Percentiles rank a stretch among this genome's conserved stretches.
Conservation (phyloP, 2,888 invertebrate species). For the Plebejus argus region DNA sequence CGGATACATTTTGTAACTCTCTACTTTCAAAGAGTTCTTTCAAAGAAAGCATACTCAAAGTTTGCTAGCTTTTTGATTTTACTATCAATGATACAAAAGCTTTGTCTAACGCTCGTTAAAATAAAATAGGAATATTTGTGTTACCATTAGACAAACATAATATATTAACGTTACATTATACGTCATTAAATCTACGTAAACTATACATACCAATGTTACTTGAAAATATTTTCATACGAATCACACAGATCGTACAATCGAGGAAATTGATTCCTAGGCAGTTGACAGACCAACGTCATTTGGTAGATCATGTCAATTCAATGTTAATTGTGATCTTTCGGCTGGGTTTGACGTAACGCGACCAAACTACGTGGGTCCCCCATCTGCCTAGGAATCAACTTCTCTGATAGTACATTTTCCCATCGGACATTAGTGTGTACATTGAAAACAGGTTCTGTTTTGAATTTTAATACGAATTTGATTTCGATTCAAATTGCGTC, state of each 20-base stretch:
- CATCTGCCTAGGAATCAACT: no score
- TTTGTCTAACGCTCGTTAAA: not conserved
- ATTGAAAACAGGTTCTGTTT: slow-evolving; percentile 28
- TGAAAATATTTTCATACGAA: not conserved
- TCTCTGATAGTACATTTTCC: not conserved
- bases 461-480: slow-evolving; percentile 27
- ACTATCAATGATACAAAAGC: slow-evolving; percentile 6
- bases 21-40: slow-evolving; percentile 20
- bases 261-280: no score
- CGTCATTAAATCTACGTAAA: no score
- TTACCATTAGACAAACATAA: not conserved
- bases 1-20: slow-evolving; percentile 36
- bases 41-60: slow-evolving; percentile 26
- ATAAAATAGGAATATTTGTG: not conserved
- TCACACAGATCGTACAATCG: not conserved
- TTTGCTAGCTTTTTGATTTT: slow-evolving; percentile 22
- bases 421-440: slow-evolving; percentile 16
- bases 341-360: no score
- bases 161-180: no score
- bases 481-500: slow-evolving; percentile 20
- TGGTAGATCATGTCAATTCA: no score
- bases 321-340: no score
- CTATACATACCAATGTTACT: not conserved
- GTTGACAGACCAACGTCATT: no score
- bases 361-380: no score